Evolutionary conservation across 2,113 vertebrate genomes (phyloP).

Genomic region (Stigmatopora argus): DNA sequence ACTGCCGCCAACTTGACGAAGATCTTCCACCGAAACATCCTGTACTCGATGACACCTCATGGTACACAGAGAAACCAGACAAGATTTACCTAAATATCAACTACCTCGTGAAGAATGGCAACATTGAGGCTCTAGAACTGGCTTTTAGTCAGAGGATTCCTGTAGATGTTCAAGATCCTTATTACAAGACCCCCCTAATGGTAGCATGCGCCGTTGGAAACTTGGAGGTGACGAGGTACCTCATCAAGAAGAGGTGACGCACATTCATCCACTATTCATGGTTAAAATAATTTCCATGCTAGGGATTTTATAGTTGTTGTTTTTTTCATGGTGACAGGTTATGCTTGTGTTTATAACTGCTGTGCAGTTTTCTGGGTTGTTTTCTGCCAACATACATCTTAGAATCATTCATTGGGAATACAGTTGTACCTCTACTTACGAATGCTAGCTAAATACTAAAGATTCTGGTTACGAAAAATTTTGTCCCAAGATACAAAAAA

Average conservation of each 20-base stretch:
- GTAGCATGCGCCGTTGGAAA: slow-evolving; percentile 79
- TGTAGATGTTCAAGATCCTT: slow-evolving; percentile 80
- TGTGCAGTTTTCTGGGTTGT: too few species aligned
- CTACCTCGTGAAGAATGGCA: slow-evolving; percentile 75
- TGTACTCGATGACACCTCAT: slow-evolving; percentile 81
- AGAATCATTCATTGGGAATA: too few species aligned
- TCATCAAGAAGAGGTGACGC: slow-evolving; percentile 80
- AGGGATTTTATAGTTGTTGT: too few species aligned
- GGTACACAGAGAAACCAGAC: slow-evolving; percentile 79
- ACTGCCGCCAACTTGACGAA: slow-evolving; percentile 58
- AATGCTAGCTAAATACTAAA: too few species aligned
- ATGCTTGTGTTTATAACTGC: too few species aligned
- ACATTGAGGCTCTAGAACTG: slow-evolving; percentile 79
- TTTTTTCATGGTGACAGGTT: too few species aligned
- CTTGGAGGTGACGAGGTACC: slow-evolving; percentile 74
- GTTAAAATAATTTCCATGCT: not conserved
- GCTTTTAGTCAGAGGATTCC: slow-evolving; percentile 79
- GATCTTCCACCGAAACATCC: slow-evolving; percentile 77
- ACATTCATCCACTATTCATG: not conserved
- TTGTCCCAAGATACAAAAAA: too few species aligned
- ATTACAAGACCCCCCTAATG: slow-evolving; percentile 90
- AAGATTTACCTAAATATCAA: slow-evolving; percentile 75
- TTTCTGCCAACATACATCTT: too few species aligned
- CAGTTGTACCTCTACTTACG: too few species aligned
- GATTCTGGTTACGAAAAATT: too few species aligned